Percentiles rank a stretch among this genome's conserved stretches.
phyloP scores from a whole-genome alignment of 2,888 invertebrate genomes.

The Hyppa rectilinea region DNA sequence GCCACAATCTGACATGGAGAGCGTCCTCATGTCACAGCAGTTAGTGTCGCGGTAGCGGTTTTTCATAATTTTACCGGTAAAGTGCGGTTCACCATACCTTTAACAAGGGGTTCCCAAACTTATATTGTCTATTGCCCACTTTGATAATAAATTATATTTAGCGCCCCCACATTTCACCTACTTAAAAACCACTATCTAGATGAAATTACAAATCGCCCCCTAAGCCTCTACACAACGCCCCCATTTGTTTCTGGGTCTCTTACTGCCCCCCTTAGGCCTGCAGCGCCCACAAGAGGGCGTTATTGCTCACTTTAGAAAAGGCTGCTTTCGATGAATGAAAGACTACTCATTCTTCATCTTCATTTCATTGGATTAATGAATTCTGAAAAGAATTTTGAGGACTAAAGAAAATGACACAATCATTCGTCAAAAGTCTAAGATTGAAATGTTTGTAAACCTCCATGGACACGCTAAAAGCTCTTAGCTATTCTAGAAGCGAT shows the following conservation, averaged over 20 bases:
- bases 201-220: too few species aligned
- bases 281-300: too few species aligned
- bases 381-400: neutral
- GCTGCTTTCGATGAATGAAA: too few species aligned
- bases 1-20: neutral
- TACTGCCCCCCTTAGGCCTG: too few species aligned
- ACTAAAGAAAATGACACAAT: slow-evolving; percentile 2
- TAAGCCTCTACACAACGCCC: too few species aligned
- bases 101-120: too few species aligned
- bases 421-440: neutral
- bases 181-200: too few species aligned
- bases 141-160: too few species aligned
- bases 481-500: slow-evolving; percentile 16
- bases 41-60: neutral
- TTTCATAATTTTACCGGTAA: neutral
- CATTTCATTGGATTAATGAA: neutral
- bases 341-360: neutral
- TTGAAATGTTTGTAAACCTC: slow-evolving; percentile 50
- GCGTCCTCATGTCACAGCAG: neutral
- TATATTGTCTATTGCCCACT: too few species aligned
- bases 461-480: slow-evolving; percentile 35
- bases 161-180: too few species aligned
- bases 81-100: neutral
- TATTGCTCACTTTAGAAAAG: too few species aligned
- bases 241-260: too few species aligned